These are phyloP conservation scores for Pandemis heparana DNA, from an alignment of 2,888 invertebrate species.

Conservation along the genomic window DNA sequence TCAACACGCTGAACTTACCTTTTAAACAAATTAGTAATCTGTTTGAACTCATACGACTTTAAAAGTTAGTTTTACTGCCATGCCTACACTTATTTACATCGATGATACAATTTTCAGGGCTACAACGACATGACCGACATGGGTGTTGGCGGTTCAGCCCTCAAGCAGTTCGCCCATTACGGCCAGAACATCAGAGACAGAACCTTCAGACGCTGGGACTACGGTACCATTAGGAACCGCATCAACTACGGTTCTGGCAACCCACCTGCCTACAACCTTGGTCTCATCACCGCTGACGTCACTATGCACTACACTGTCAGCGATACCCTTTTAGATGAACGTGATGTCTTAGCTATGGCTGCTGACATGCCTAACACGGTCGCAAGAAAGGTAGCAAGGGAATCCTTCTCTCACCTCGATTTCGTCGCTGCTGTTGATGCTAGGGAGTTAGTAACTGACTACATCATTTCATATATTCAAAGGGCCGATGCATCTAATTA, in stretches of 20 bases:
- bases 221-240: conserved; percentile 46
- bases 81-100: background rate
- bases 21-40: no score
- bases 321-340: conserved; percentile 49
- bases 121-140: background rate
- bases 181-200: conserved; percentile 53
- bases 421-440: conserved; percentile 48
- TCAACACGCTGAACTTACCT: no score
- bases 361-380: conserved; percentile 46
- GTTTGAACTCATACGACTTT: no score
- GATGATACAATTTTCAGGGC: conserved; percentile 7
- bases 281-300: conserved; percentile 46
- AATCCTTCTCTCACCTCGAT: conserved; percentile 49
- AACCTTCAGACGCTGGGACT: conserved; percentile 51
- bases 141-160: conserved; percentile 46
- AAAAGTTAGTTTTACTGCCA: background rate
- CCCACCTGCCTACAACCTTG: conserved; percentile 47
- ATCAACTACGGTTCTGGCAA: conserved; percentile 44
- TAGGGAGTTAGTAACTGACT: conserved; percentile 49
- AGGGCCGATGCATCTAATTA: background rate
- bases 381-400: conserved; percentile 48
- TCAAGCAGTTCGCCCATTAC: conserved; percentile 54
- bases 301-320: conserved; percentile 52
- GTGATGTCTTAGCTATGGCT: conserved; percentile 51
- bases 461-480: conserved; percentile 46